Percentiles rank a stretch among this genome's conserved stretches.
Conservation (phyloP, 2,113 vertebrate genomes). For the Heliornis fulica region DNA sequence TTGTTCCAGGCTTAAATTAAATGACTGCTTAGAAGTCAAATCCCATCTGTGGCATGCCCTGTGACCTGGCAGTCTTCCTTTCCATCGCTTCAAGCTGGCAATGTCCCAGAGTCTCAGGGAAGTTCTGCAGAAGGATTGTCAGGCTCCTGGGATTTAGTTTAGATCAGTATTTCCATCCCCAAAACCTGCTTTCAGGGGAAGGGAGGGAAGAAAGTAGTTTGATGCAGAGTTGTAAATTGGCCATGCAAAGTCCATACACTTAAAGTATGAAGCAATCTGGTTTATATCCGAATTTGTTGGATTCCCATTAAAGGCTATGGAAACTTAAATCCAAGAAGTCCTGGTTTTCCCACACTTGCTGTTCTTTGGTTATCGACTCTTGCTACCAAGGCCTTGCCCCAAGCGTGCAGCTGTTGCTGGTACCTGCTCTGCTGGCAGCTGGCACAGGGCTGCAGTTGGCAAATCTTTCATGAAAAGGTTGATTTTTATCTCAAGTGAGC, state of each 20-base stretch:
- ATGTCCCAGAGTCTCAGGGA: slow-evolving; percentile 1
- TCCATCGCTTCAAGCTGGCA: slow-evolving; percentile 32
- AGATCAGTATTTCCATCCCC: slow-evolving; percentile 48
- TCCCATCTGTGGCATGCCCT: slow-evolving; percentile 60
- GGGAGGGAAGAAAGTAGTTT: slow-evolving; percentile 4
- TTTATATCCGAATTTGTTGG: background rate
- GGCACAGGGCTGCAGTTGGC: background rate
- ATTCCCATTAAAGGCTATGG: background rate
- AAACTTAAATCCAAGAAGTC: background rate
- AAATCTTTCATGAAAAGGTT: background rate
- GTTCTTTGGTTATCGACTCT: background rate
- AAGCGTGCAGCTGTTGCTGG: rapidly evolving
- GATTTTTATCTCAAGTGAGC: background rate
- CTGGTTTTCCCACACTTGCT: background rate
- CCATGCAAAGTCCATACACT: background rate
- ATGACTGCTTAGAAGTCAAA: slow-evolving; percentile 34
- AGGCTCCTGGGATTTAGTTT: slow-evolving; percentile 38
- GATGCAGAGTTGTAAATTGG: background rate
- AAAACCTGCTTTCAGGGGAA: background rate
- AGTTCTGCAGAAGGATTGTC: slow-evolving; percentile 52
- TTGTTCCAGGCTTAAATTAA: slow-evolving; percentile 52
- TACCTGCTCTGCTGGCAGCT: background rate
- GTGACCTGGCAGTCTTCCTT: slow-evolving; percentile 57
- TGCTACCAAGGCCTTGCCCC: background rate
- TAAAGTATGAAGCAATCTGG: background rate